Percentiles rank a stretch among this genome's conserved stretches.
Conservation (phyloP, 2,797 vertebrate species). For the Masticophis lateralis region DNA sequence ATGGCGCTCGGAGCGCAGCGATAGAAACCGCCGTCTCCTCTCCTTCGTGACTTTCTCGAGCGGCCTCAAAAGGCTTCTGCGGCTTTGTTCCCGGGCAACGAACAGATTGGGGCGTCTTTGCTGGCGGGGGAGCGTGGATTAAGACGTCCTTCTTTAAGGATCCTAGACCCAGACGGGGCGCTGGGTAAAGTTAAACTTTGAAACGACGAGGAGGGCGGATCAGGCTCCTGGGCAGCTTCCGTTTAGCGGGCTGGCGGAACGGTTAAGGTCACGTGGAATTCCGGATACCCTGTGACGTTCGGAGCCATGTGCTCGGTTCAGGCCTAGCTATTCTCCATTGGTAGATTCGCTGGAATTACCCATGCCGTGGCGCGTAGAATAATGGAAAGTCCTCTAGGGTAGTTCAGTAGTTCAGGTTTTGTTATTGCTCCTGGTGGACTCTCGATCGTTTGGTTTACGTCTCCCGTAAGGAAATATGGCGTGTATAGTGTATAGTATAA, state of each 20-base stretch:
- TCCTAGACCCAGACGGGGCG: neutral
- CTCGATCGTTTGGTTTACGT: neutral
- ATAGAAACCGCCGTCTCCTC: neutral
- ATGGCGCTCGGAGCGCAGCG: constrained; percentile 17
- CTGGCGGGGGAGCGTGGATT: neutral
- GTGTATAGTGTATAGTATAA: neutral
- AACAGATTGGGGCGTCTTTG: neutral
- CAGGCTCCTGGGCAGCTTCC: neutral
- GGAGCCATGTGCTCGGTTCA: neutral
- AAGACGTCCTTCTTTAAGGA: neutral
- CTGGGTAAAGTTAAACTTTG: neutral
- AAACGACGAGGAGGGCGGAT: neutral
- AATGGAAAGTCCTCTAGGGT: neutral
- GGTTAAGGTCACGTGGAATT: neutral
- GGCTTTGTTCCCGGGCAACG: neutral
- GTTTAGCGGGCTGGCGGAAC: neutral
- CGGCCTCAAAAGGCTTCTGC: neutral
- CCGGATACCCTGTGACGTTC: neutral
- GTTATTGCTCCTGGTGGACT: neutral
- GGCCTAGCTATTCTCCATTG: neutral
- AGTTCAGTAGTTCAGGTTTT: neutral
- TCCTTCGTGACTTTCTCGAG: rapidly evolving
- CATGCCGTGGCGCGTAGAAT: neutral
- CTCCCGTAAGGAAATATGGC: neutral
- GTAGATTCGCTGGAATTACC: neutral